Evolutionary conservation across 2,113 vertebrate species (phyloP).

Genomic region (Holacanthus passer): DNA sequence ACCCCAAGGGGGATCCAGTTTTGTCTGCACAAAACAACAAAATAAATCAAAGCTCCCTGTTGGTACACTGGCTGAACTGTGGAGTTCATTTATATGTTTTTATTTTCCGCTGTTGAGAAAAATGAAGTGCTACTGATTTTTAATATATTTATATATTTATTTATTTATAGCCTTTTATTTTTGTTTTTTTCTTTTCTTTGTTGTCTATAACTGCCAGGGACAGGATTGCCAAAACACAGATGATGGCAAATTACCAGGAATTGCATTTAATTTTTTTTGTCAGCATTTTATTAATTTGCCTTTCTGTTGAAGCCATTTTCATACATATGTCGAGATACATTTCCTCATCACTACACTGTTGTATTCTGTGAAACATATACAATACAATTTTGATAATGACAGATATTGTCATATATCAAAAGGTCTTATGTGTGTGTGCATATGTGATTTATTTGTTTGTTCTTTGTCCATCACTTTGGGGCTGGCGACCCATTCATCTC

Average conservation of each 20-base stretch:
- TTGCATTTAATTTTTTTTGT: slow-evolving; percentile 56
- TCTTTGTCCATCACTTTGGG: slow-evolving; percentile 68
- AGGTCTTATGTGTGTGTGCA: slow-evolving; percentile 33
- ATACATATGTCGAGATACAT: slow-evolving; percentile 16
- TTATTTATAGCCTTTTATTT: slow-evolving; percentile 45
- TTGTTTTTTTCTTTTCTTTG: slow-evolving; percentile 2
- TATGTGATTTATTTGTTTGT: slow-evolving; percentile 44
- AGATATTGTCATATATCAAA: slow-evolving; percentile 54
- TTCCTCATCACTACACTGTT: slow-evolving; percentile 15
- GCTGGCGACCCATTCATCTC: slow-evolving; percentile 76
- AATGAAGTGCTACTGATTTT: slow-evolving; percentile 59
- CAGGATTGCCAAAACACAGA: slow-evolving; percentile 73
- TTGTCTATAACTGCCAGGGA: slow-evolving; percentile 33
- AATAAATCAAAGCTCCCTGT: slow-evolving; percentile 77
- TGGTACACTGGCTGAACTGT: slow-evolving; percentile 67
- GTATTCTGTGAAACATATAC: slow-evolving; percentile 34
- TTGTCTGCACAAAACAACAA: slow-evolving; percentile 79
- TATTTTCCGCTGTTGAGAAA: slow-evolving; percentile 64
- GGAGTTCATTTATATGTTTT: slow-evolving; percentile 71
- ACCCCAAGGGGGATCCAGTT: slow-evolving; percentile 72
- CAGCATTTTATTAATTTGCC: slow-evolving; percentile 33
- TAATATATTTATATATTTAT: slow-evolving; percentile 61
- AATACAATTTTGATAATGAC: slow-evolving; percentile 50
- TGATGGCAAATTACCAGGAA: slow-evolving; percentile 85
- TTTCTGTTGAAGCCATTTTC: slow-evolving; percentile 42